Conservation (phyloP, 2,888 invertebrate genomes). For the Alloscopus bannaensis region DNA sequence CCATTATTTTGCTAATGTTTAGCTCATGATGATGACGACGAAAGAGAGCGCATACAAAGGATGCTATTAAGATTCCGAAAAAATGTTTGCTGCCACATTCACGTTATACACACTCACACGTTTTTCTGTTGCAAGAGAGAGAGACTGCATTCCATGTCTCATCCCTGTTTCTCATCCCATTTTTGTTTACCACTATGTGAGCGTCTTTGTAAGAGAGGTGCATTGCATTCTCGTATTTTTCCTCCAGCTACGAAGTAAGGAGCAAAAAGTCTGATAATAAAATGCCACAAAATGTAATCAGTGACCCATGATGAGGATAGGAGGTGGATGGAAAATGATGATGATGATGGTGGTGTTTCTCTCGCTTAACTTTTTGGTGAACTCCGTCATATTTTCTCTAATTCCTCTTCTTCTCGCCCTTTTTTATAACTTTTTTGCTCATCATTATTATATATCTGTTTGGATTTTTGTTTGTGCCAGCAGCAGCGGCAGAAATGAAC, state of each 20-base stretch:
- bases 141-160: constrained; percentile 42
- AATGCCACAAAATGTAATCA: constrained; percentile 48
- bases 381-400: background rate
- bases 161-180: background rate
- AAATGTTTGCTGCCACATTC: background rate
- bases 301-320: constrained; percentile 34
- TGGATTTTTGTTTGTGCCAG: too few species aligned
- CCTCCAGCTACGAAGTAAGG: constrained; percentile 29
- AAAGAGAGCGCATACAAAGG: constrained; percentile 35
- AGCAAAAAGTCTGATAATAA: constrained; percentile 26
- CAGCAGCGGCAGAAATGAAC: too few species aligned
- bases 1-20: constrained; percentile 55
- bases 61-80: constrained; percentile 37
- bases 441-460: background rate
- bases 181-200: background rate
- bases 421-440: constrained; percentile 40
- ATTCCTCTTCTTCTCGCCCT: constrained; percentile 30
- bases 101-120: background rate
- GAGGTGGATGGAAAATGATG: too few species aligned
- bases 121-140: constrained; percentile 12
- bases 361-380: background rate
- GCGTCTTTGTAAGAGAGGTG: too few species aligned
- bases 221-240: background rate
- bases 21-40: constrained; percentile 29
- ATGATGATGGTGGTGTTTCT: constrained; percentile 26